A percentile compares a stretch with the other conserved stretches of the same genome.
Evolutionary conservation across 1,140 invertebrate genomes (phyloP).

Genomic region (Maconellicoccus hirsutus): DNA sequence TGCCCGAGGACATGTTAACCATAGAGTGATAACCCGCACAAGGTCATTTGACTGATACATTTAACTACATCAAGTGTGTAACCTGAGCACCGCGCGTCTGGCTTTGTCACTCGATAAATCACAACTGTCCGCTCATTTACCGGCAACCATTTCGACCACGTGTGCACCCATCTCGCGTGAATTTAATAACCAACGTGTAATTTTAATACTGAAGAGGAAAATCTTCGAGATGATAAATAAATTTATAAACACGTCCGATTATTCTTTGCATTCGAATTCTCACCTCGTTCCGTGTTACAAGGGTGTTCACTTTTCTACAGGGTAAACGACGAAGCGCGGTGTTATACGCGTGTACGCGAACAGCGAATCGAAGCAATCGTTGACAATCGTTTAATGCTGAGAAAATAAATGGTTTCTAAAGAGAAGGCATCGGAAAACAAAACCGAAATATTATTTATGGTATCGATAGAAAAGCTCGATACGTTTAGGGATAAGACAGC

Average conservation of each 20-base stretch:
- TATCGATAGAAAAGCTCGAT: conserved; percentile 14
- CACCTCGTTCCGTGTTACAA: not conserved
- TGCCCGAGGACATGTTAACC: not conserved
- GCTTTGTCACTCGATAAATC: not conserved
- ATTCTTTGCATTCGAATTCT: not conserved
- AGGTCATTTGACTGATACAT: not conserved
- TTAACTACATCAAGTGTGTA: not conserved
- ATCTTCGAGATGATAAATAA: not conserved
- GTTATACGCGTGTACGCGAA: not conserved
- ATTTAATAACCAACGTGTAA: not conserved
- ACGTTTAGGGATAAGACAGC: not conserved
- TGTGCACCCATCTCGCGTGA: not conserved
- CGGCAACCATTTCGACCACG: not conserved
- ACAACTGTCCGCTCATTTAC: not conserved
- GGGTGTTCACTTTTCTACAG: too few species aligned
- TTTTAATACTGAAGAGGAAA: not conserved
- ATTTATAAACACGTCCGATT: not conserved
- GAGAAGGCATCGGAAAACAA: not conserved
- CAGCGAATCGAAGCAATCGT: not conserved
- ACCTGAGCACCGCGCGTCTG: not conserved
- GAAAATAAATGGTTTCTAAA: conserved; percentile 7
- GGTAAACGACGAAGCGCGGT: not conserved
- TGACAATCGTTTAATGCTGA: not conserved
- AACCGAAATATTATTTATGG: conserved; percentile 20
- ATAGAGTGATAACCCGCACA: not conserved